Conservation (phyloP, 2,888 invertebrate species). For the Cenopis cana region DNA sequence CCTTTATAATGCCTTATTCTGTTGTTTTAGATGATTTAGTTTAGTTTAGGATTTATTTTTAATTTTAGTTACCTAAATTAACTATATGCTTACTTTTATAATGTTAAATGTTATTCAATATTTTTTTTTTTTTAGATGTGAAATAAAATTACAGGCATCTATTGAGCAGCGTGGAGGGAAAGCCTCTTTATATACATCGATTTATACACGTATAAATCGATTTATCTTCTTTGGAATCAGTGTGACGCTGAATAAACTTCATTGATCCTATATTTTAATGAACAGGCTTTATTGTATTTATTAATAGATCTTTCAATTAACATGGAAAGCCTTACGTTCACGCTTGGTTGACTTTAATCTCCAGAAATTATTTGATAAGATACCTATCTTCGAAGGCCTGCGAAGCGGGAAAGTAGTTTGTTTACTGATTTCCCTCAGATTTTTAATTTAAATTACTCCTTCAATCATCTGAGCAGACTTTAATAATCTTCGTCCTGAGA, state of each 20-base stretch:
- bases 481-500: constrained; percentile 53
- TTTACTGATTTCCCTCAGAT: constrained; percentile 26
- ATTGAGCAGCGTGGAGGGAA: constrained; percentile 3
- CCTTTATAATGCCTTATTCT: constrained; percentile 57
- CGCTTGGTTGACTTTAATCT: constrained; percentile 33
- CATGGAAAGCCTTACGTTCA: constrained; percentile 22
- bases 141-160: constrained; percentile 43
- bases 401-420: constrained; percentile 8
- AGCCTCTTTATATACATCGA: background rate
- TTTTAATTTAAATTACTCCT: constrained; percentile 30
- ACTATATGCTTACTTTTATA: too few relatives aligned
- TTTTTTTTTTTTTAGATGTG: constrained; percentile 61
- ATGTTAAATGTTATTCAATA: too few relatives aligned
- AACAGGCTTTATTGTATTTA: constrained; percentile 29
- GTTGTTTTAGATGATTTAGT: constrained; percentile 62
- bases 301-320: constrained; percentile 24
- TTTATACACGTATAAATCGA: constrained; percentile 8
- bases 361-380: constrained; percentile 32
- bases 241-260: constrained; percentile 11
- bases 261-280: constrained; percentile 16
- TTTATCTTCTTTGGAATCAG: constrained; percentile 10
- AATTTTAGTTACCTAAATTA: too few relatives aligned
- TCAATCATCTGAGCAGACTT: constrained; percentile 21
- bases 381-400: constrained; percentile 12
- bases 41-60: too few relatives aligned